Base-by-base conservation (phyloP, 2,797 vertebrate species). In the Fistularia commersonii region DNA sequence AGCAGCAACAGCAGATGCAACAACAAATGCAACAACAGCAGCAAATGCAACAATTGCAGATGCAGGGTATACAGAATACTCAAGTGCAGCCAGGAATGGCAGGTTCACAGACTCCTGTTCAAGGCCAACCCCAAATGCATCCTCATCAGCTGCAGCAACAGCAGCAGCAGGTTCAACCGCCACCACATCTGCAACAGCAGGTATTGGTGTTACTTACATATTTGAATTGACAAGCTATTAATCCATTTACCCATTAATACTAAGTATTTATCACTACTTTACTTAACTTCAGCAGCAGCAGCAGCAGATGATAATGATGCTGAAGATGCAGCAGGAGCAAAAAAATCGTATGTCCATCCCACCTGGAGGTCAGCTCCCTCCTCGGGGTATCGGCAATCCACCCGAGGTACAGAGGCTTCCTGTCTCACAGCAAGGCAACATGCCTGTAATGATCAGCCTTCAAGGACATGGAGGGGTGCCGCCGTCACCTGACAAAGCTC, bases 241-340 rank as follows among this genome's bases (percentile, higher is more conserved):
- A 23, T 23, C 4, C 2, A 23, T 23, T 2, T 23, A 23, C 4
- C 23, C 4, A 23, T 23, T 11, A 1, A 8, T 39, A 38, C 11
- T 3, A 36, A 36, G 7, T 36, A 7, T 8, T 36, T 39, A 9
- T 11, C 37, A 8, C 8, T 11, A 39, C 11, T 11, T 39, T 11
- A 39, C 39, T 2, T 10, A 41, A 11, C 39, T 41, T 1, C 39
- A 41, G 13, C 39, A 41, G 39, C 39, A 40, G 38, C 85, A 91
- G 0, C 87, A 93, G 3, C 93, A 97, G 61, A 93, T 95, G 92
- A 93, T 97, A 90, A 95, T 97, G 93, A 93, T 97, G 93, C 77
- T 98, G 38, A 96, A 96, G 91, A 95, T 96, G 91, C 95, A 98
- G 58, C 94, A 98, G 75, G 95, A 99, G 52, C 91, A 95, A 67